Percentiles rank a stretch among this genome's conserved stretches.
Conservation (phyloP, 2,113 vertebrate genomes). For the Coryphaenoides rupestris region DNA sequence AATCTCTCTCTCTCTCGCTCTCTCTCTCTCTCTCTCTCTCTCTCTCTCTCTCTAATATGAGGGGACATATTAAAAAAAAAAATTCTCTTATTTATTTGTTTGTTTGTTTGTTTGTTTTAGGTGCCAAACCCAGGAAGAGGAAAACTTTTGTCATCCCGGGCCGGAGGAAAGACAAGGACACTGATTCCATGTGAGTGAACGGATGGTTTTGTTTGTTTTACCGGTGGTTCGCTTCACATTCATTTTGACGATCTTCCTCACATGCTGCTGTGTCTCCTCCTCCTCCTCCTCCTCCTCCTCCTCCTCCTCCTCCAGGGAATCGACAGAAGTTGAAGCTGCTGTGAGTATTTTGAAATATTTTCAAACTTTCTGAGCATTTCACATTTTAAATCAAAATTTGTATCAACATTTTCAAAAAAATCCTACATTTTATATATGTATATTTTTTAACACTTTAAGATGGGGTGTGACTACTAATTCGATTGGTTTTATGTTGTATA, state of each 20-base stretch:
- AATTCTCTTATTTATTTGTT: no score
- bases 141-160: slow-evolving; percentile 91
- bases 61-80: no score
- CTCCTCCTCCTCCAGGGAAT: slow-evolving; percentile 65
- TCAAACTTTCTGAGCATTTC: background rate
- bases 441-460: background rate
- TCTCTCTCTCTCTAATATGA: no score
- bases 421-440: background rate
- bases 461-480: background rate
- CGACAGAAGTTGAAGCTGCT: slow-evolving; percentile 88
- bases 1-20: slow-evolving; percentile 8
- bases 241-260: background rate
- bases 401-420: no score
- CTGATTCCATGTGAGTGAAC: slow-evolving; percentile 92
- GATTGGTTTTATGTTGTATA: background rate
- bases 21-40: no score
- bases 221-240: no score
- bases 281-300: no score
- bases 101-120: slow-evolving; percentile 48
- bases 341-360: slow-evolving; percentile 77
- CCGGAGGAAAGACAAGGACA: slow-evolving; percentile 93
- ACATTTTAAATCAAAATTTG: no score
- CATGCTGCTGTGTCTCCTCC: background rate
- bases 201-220: no score
- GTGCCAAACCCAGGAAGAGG: slow-evolving; percentile 89